Percentiles rank a stretch among this genome's conserved stretches.
Conservation (phyloP, 2,797 vertebrate genomes). For the Syngnathus acus region DNA sequence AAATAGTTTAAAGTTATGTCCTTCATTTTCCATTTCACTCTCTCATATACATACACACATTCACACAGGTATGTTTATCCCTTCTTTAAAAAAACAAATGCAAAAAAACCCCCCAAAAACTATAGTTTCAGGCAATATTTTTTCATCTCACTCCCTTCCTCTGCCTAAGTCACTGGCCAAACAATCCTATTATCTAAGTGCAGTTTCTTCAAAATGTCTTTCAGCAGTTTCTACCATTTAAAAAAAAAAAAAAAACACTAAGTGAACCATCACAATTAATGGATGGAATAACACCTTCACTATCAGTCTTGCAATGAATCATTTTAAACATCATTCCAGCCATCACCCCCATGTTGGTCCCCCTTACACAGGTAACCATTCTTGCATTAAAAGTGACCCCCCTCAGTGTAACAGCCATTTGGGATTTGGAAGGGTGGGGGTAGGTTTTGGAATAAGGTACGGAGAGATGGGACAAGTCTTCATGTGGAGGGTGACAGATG, state of each 20-base stretch:
- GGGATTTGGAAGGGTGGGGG: constrained; percentile 2
- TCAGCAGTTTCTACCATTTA: constrained; percentile 44
- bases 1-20: constrained; percentile 22
- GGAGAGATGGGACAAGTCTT: constrained; percentile 31
- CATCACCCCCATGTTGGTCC: constrained; percentile 18
- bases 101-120: constrained; percentile 18
- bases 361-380: constrained; percentile 40
- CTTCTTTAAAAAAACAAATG: constrained; percentile 43
- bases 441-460: not conserved
- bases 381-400: constrained; percentile 52
- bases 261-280: constrained; percentile 50
- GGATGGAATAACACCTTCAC: constrained; percentile 45
- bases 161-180: constrained; percentile 31
- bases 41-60: constrained; percentile 14
- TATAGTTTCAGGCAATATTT: constrained; percentile 34
- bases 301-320: constrained; percentile 28
- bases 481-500: constrained; percentile 28
- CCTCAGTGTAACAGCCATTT: constrained; percentile 32
- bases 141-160: constrained; percentile 37
- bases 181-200: constrained; percentile 45
- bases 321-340: constrained; percentile 20
- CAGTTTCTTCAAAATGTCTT: constrained; percentile 39
- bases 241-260: constrained; percentile 32
- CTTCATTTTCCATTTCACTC: constrained; percentile 8
- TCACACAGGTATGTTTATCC: constrained; percentile 56